These are phyloP conservation scores for Mormyrus iriodes DNA, from an alignment of 2,113 vertebrate genomes.

Conservation along the genomic window DNA sequence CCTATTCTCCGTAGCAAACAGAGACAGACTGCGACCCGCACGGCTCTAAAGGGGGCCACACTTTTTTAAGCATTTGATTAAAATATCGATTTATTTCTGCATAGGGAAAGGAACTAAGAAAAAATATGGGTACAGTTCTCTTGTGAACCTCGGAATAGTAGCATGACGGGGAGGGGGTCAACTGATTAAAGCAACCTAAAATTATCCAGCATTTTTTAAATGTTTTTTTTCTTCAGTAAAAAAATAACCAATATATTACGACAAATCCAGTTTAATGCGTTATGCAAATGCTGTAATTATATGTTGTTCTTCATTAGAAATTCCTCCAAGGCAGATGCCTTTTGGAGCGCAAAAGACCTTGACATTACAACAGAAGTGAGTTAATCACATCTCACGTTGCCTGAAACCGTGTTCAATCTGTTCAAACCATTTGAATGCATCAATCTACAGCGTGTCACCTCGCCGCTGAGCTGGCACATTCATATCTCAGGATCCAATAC, in stretches of 20 bases:
- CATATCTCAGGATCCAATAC: background rate
- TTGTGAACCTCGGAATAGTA: background rate
- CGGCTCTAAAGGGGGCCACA: background rate
- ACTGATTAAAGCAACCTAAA: background rate
- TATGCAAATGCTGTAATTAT: background rate
- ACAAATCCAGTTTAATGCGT: background rate
- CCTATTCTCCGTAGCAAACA: background rate
- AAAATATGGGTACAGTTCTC: background rate
- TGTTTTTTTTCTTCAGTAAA: background rate
- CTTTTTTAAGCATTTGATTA: background rate
- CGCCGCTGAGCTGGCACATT: background rate
- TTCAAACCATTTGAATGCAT: background rate
- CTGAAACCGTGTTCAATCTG: background rate
- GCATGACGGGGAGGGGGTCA: background rate
- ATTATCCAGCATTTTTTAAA: background rate
- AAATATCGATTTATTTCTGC: background rate
- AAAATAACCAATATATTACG: background rate
- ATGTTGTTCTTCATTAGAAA: background rate
- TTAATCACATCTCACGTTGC: background rate
- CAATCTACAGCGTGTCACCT: background rate
- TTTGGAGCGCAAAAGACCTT: background rate
- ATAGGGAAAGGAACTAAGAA: background rate
- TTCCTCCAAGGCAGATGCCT: conserved; percentile 32
- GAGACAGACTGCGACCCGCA: background rate
- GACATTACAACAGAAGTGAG: conserved; percentile 24